Evolutionary conservation across 2,888 invertebrate species (phyloP).

Genomic region (Theretra japonica): DNA sequence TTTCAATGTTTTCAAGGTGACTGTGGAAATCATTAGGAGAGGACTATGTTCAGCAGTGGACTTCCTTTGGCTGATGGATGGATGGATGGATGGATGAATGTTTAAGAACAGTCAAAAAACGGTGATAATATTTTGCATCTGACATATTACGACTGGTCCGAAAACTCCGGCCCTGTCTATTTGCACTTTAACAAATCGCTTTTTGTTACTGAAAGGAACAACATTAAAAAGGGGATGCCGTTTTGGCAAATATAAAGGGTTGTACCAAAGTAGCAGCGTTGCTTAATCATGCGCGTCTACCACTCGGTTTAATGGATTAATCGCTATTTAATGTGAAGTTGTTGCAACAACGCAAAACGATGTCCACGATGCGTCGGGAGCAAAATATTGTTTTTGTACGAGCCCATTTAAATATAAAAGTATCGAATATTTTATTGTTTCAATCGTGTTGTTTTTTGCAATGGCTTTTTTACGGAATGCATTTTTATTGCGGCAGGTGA

Average conservation of each 20-base stretch:
- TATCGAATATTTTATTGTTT: too few relatives aligned
- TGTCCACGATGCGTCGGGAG: background rate
- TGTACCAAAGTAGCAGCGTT: slow-evolving; percentile 61
- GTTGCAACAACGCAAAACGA: background rate
- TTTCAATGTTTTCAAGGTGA: too few relatives aligned
- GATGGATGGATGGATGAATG: too few relatives aligned
- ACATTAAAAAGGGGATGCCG: slow-evolving; percentile 57
- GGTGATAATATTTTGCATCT: background rate
- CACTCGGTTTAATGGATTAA: slow-evolving; percentile 51
- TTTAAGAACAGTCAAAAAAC: too few relatives aligned
- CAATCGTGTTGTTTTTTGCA: too few relatives aligned
- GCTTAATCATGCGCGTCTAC: slow-evolving; percentile 67
- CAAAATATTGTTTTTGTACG: background rate
- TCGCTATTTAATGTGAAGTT: slow-evolving; percentile 29
- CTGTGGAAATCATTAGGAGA: too few relatives aligned
- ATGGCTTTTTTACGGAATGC: too few relatives aligned
- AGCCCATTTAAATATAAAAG: too few relatives aligned
- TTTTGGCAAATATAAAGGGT: slow-evolving; percentile 59
- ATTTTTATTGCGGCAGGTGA: too few relatives aligned
- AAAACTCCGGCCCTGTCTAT: slow-evolving; percentile 42
- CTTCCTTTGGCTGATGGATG: too few relatives aligned
- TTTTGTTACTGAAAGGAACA: slow-evolving; percentile 70
- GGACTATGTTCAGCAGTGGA: too few relatives aligned
- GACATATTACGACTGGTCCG: background rate
- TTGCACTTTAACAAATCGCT: slow-evolving; percentile 72